Evolutionary conservation across 2,888 invertebrate species (phyloP).

Genomic region (Cerastoderma edule): DNA sequence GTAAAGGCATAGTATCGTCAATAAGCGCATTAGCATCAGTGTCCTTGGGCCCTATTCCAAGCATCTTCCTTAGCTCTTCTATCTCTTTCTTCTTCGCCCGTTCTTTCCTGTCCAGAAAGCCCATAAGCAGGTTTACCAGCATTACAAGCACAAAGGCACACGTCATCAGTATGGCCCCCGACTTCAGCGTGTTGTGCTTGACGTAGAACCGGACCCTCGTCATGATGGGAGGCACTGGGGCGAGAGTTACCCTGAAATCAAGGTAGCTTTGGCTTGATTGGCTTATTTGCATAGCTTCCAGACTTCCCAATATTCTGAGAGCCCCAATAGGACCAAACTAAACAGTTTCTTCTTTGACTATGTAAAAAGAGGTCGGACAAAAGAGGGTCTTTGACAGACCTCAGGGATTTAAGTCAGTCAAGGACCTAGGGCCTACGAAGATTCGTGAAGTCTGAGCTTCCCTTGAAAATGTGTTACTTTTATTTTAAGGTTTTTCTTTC

Average conservation of each 20-base stretch:
- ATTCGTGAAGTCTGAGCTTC: no score
- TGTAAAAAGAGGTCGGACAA: neutral
- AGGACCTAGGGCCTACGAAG: neutral
- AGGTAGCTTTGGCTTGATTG: no score
- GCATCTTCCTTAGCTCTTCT: constrained; percentile 29
- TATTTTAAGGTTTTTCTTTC: no score
- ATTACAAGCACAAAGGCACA: constrained; percentile 33
- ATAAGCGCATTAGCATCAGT: neutral
- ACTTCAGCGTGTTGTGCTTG: constrained; percentile 31
- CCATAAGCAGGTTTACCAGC: constrained; percentile 31
- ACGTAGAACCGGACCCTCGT: constrained; percentile 24
- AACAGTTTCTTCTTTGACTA: neutral
- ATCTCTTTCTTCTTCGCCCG: constrained; percentile 30
- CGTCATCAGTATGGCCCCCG: constrained; percentile 16
- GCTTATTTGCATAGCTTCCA: neutral
- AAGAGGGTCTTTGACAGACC: neutral
- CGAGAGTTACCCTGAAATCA: constrained; percentile 22
- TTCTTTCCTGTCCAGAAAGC: constrained; percentile 31
- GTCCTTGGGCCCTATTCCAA: constrained; percentile 24
- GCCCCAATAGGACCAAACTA: neutral
- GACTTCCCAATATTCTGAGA: neutral
- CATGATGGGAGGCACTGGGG: constrained; percentile 30
- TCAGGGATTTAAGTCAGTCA: neutral
- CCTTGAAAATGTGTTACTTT: no score
- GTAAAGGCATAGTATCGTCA: constrained; percentile 14